Base-by-base conservation (phyloP, 2,888 invertebrate species). In the Platypus cylindrus region DNA sequence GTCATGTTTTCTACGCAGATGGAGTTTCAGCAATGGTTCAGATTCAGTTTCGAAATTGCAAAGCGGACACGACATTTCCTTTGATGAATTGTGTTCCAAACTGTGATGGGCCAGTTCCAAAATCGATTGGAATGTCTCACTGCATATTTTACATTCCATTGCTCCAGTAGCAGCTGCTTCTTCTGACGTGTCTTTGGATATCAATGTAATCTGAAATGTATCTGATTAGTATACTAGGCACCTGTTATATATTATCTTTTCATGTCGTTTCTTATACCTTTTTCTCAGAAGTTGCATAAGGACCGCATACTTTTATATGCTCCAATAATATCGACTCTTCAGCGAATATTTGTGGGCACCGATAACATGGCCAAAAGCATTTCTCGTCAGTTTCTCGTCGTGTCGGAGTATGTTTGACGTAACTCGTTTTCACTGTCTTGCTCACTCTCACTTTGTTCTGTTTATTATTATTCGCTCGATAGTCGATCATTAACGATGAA, bases 291-390 rank as follows among this genome's bases (percentile, higher is more conserved):
- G 27, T 12, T 8, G 9, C 3, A 3, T 14, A 8, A 4, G 13
- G 13, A 13, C 9, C 14, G 17, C 41, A 41, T 15, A 30, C 36
- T 13, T 17, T 12, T 15, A 16, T 15, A 9, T 42, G 42, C 9
- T 27, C 27, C 4, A 34, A 28, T 4, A 42, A 34, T 3, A 34
- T 17, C 13, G 8, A 24, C 18, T 36, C 31, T 5, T 34, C 12
- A 7, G 42, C 30, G 14, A 42, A 42, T 17, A 42, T 37, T 22
- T 42, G 39, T 2, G 42, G 42, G 18, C 42, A 42, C 11, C 32
- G 31, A 4, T 28, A 13, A 16, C 42, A 42, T 5, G 37, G 16
- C 33, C 39, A 42, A 13, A 42, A 39, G 20, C 34, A 42, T 30
- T 29, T 41, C 5, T 36, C 32, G 2, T 17, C 13, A 25, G 11